Evolutionary conservation across 2,888 invertebrate genomes (phyloP).

Genomic region (Tanytarsus gracilentus): DNA sequence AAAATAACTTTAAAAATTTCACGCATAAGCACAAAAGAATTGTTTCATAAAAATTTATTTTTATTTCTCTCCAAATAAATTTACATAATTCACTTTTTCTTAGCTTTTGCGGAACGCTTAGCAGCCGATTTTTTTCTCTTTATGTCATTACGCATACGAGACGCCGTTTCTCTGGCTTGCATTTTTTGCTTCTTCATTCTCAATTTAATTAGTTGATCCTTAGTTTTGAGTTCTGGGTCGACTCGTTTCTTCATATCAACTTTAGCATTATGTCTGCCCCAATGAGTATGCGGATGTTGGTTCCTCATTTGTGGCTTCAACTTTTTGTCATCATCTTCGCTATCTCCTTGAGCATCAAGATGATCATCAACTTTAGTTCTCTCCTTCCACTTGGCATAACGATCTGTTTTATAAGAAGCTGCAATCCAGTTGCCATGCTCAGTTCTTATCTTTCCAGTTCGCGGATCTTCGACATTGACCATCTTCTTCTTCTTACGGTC

Average conservation of each 20-base stretch:
- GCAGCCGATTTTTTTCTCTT: neutral
- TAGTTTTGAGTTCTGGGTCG: conserved; percentile 57
- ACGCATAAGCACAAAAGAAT: neutral
- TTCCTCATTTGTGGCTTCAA: conserved; percentile 31
- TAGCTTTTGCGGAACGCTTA: neutral
- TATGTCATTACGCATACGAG: conserved; percentile 6
- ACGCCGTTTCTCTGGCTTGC: conserved; percentile 51
- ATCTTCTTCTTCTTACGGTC: conserved; percentile 95
- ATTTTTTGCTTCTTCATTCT: conserved; percentile 49
- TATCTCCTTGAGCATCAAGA: conserved; percentile 37
- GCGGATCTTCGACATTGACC: conserved; percentile 53
- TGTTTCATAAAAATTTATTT: neutral
- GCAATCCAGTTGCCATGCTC: conserved; percentile 94
- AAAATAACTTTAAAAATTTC: neutral
- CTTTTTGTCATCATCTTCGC: conserved; percentile 38
- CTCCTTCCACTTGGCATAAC: conserved; percentile 79
- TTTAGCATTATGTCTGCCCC: conserved; percentile 72
- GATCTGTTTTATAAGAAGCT: conserved; percentile 85
- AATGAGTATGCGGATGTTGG: conserved; percentile 52
- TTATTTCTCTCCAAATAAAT: neutral
- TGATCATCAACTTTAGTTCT: conserved; percentile 49
- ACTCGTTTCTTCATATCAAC: conserved; percentile 49
- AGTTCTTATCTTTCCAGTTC: conserved; percentile 75
- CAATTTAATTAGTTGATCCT: conserved; percentile 70
- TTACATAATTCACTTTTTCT: neutral